Evolutionary conservation across 2,888 invertebrate species (phyloP), one percentile per base, ranked within the genome.

Genomic region (Drosophila pseudotalamancana): DNA sequence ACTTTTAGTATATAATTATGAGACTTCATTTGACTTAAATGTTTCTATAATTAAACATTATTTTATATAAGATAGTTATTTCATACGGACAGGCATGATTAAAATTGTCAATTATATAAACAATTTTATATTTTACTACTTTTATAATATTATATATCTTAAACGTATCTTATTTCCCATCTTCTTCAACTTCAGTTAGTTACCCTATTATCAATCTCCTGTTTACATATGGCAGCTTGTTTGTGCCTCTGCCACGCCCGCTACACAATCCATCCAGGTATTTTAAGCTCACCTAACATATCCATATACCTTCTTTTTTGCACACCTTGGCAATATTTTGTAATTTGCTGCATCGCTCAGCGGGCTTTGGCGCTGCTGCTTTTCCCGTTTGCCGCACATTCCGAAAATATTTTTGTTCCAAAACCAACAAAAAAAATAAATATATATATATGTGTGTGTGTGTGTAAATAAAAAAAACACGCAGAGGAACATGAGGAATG

Each of bases 351-450:
- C 72, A 60, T 56, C 60, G 45, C 56, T 54, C 70, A 48, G 16
- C 25, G 32, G 35, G 42, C 56, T 27, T 25, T 31, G 19, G 8
- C 23, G 25, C 9, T 16, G 12, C 32, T 25, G 55, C 50, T 45
- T 32, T 11, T 11, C 5, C 21, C 60, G 51, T 66, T 78, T 51
- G 34, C 77, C 77, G 56, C 63, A 80, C 73, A 79, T 78, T 57
- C 72, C 67, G 14, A 70, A 81, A 84, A 79, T 72, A 77, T 72
- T 84, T 83, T 64, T 72, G 81, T 83, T 69, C 16, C 48, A 51
- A 61, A 27, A 34, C 19, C 50, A 42, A 35, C 14, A 53, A 59
- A 54, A 40, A 40, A 12, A 40, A 27, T 45, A 34, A 56, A 53
- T 50, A 29, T 6, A 55, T 46, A 46, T 19, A 21, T 18, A 16